Conservation (phyloP, 2,113 vertebrate genomes). For the Petromus typicus region DNA sequence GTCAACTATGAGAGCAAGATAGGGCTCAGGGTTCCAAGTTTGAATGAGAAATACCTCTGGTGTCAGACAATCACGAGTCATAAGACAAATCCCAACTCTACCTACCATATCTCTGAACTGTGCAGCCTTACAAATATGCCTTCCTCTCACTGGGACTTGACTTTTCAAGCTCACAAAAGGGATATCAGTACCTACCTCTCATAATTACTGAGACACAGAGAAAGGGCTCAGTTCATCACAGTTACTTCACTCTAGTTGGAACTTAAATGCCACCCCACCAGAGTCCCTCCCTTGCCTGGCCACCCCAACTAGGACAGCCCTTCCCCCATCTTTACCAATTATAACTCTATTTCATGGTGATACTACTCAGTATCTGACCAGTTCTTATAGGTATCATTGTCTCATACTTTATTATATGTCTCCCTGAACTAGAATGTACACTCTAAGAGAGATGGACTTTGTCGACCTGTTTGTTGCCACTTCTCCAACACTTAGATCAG, state of each 20-base stretch:
- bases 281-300: not conserved
- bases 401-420: not conserved
- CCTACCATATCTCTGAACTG: not conserved
- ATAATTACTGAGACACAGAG: not conserved
- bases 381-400: not conserved
- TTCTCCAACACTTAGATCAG: not conserved
- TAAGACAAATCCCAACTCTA: conserved; percentile 6
- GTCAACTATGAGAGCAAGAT: not conserved
- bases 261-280: not conserved
- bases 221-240: not conserved
- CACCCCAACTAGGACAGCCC: not conserved
- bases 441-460: not conserved
- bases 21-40: not conserved
- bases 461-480: not conserved
- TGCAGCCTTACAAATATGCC: not conserved
- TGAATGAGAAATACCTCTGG: conserved; percentile 25
- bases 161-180: not conserved
- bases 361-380: not conserved
- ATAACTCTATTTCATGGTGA: not conserved
- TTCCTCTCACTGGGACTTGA: not conserved
- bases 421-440: not conserved
- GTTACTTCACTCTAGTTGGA: not conserved
- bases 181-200: not conserved
- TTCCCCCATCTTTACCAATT: not conserved
- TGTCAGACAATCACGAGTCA: conserved; percentile 16